Percentiles rank a stretch among this genome's conserved stretches.
Evolutionary conservation across 2,888 invertebrate species (phyloP).

Genomic region (Bombylius major): DNA sequence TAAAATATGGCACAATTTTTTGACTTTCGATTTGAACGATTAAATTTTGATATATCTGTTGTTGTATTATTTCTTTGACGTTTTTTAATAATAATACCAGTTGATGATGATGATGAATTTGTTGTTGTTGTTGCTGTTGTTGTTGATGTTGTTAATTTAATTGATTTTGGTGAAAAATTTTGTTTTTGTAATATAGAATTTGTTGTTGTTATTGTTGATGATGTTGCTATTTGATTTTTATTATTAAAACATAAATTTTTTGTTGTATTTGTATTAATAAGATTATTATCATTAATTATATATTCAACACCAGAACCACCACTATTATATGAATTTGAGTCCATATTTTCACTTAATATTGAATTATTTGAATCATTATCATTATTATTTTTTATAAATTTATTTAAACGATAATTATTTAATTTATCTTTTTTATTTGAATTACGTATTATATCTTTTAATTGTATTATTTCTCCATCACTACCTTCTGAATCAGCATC

Average conservation of each 20-base stretch:
- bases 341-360: conserved; percentile 18
- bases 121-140: conserved; percentile 1
- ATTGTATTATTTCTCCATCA: conserved; percentile 35
- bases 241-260: background rate
- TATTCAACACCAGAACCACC: conserved; percentile 4
- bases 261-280: background rate
- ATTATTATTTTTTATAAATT: conserved; percentile 28
- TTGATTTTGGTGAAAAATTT: background rate
- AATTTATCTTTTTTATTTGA: background rate
- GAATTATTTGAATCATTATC: background rate
- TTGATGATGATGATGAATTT: conserved; percentile 8
- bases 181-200: background rate
- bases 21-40: conserved; percentile 62
- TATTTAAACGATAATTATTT: conserved; percentile 1
- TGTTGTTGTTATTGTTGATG: too few relatives aligned
- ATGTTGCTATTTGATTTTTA: background rate
- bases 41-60: conserved; percentile 47
- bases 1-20: conserved; percentile 76
- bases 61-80: conserved; percentile 36
- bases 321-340: conserved; percentile 6
- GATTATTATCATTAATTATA: conserved; percentile 2
- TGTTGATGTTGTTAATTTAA: background rate
- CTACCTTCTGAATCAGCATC: conserved; percentile 48
- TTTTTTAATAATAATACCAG: conserved; percentile 34
- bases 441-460: background rate